phyloP scores from a whole-genome alignment of 2,113 vertebrate species.

The Sylvia atricapilla region DNA sequence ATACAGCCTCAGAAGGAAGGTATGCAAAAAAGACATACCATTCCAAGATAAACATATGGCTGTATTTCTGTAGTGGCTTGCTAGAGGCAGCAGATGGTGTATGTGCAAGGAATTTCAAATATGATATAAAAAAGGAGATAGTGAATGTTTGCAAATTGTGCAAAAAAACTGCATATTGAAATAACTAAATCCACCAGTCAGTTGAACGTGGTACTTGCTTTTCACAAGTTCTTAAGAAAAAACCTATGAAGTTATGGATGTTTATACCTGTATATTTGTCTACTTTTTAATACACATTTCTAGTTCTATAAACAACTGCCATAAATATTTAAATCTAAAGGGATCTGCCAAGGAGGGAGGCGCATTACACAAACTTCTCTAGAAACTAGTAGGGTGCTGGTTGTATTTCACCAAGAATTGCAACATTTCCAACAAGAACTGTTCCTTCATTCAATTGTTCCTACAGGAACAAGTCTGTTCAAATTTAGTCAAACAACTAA shows the following conservation, averaged over 20 bases:
- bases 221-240: background rate
- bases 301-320: background rate
- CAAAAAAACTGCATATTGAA: background rate
- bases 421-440: background rate
- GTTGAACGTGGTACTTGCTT: background rate
- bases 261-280: background rate
- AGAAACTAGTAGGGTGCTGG: background rate
- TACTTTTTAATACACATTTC: background rate
- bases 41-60: background rate
- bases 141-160: background rate
- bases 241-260: background rate
- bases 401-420: background rate
- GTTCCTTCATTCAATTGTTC: background rate
- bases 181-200: rapidly evolving
- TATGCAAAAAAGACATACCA: conserved; percentile 23
- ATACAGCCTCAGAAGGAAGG: conserved; percentile 87
- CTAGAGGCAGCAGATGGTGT: background rate
- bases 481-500: background rate
- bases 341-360: background rate
- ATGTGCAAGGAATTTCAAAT: background rate
- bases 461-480: background rate
- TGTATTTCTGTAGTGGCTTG: background rate
- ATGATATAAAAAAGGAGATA: background rate
- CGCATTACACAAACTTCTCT: background rate
- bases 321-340: background rate